These are phyloP conservation scores for Oostethus manadensis DNA, from an alignment of 2,113 vertebrate genomes.

Conservation along the genomic window DNA sequence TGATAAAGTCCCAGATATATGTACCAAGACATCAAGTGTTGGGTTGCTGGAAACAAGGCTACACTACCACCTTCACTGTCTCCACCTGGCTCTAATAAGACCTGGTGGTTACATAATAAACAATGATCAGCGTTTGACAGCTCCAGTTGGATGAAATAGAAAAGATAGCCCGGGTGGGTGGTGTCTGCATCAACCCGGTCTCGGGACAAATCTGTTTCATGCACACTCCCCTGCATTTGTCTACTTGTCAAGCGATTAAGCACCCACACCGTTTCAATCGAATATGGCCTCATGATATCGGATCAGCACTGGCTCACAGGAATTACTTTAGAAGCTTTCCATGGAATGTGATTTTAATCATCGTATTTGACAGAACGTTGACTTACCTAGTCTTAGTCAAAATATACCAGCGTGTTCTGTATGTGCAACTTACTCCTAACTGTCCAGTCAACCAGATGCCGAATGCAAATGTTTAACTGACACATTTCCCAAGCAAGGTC, in stretches of 20 bases:
- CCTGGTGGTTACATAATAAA: neutral
- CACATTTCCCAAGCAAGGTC: neutral
- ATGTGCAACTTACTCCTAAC: neutral
- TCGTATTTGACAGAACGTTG: neutral
- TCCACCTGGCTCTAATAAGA: too few species aligned
- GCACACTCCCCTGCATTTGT: constrained; percentile 9
- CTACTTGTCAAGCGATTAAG: constrained; percentile 30
- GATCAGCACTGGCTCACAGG: constrained; percentile 27
- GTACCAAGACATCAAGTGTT: neutral
- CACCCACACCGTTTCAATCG: constrained; percentile 38
- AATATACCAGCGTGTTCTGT: too few species aligned
- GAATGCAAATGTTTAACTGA: neutral
- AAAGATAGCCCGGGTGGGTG: neutral
- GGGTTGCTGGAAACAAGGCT: too few species aligned
- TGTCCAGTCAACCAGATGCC: neutral
- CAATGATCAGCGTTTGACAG: neutral
- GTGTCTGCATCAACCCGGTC: constrained; percentile 1
- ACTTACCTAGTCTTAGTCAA: neutral
- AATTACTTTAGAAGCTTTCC: constrained; percentile 35
- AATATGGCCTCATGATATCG: constrained; percentile 33
- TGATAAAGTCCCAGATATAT: neutral
- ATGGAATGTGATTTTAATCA: constrained; percentile 14
- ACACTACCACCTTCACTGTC: too few species aligned
- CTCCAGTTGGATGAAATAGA: constrained; percentile 5
- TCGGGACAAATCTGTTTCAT: constrained; percentile 3